Base-by-base conservation (phyloP, 2,113 vertebrate genomes). In the Neolamprologus sp. region DNA sequence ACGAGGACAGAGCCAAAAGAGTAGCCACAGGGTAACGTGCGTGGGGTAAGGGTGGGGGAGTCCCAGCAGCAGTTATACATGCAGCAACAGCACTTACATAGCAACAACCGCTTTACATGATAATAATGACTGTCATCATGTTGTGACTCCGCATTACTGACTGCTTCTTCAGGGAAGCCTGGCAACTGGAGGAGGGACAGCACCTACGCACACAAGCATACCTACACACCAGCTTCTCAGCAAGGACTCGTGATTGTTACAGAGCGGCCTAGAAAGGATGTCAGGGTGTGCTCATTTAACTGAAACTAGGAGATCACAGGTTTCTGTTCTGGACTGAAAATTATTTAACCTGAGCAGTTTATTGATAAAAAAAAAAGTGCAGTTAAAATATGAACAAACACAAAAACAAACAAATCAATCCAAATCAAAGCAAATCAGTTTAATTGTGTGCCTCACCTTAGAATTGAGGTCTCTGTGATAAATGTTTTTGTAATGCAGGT, bases 381-480 rank as follows among this genome's bases (percentile, higher is more conserved):
- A 55, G 11, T 40, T 23, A 23, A 75, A 75, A 26, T 75, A 47
- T 75, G 68, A 45, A 47, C 65, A 42, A 71, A 40, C 7, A 71
- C 40, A 73, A 6, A 17, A 73, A 42, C 21, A 73, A 73, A 23
- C 68, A 16, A 73, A 16, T 73, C 37, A 71, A 35, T 42, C 5
- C 65, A 6, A 73, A 9, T 45, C 37, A 73, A n/a, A 26, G 13
- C 21, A 16, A 73, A 17, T 73, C 37, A 73, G 19, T 45, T 45
- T 45, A 16, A 16, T 26, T 73, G 40, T 26, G 40, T 45, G 23
- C 45, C 51, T 80, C 91, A 97, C 98, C 96, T 98, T 98, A 42
- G 98, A 98, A 94, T 98, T 98, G 82, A 98, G 97, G 94, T 98
- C 98, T 84, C 98, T 94, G 94, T 98, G 98, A 92, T 98, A 98